Conservation (phyloP, 2,113 vertebrate genomes). For the Pangasianodon gigas region DNA sequence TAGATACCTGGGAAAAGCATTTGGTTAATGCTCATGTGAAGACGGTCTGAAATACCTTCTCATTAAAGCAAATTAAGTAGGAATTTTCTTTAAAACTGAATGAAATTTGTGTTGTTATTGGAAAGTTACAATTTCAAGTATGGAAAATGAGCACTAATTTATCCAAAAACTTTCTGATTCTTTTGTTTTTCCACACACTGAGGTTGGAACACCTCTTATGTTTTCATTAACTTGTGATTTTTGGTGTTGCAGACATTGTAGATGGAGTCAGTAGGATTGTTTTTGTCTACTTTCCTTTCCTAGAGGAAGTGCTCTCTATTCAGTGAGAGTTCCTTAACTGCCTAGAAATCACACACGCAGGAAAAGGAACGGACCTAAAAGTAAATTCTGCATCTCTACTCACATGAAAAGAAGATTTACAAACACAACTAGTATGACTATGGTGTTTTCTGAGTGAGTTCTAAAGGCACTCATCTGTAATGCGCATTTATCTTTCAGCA, state of each 20-base stretch:
- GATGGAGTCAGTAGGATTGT: background rate
- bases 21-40: background rate
- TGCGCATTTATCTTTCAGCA: background rate
- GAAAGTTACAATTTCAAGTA: background rate
- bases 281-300: slow-evolving; percentile 30
- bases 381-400: background rate
- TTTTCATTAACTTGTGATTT: background rate
- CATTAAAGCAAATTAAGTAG: background rate
- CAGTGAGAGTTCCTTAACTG: slow-evolving; percentile 28
- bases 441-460: background rate
- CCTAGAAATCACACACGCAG: slow-evolving; percentile 13
- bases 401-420: background rate
- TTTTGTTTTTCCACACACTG: background rate
- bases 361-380: slow-evolving; percentile 16
- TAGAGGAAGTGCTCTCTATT: slow-evolving; percentile 33
- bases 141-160: background rate
- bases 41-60: background rate
- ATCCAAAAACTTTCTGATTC: background rate
- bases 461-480: background rate
- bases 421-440: background rate
- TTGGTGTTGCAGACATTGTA: background rate
- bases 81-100: background rate
- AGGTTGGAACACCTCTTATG: background rate
- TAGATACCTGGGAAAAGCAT: background rate
- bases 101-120: background rate